These are phyloP conservation scores for Caenorhabditis latens DNA, from an alignment of 1,140 invertebrate genomes.

Conservation along the genomic window DNA sequence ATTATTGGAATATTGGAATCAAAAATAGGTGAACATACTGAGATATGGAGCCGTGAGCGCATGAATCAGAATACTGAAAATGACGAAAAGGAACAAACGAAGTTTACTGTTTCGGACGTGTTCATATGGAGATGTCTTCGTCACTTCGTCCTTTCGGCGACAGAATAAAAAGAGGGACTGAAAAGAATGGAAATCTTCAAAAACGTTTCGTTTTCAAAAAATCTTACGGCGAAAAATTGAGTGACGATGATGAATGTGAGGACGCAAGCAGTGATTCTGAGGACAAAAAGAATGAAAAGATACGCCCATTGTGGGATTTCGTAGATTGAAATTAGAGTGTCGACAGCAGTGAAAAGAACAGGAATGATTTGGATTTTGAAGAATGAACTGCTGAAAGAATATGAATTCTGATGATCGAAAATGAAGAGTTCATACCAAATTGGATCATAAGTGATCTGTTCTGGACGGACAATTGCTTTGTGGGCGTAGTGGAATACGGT, in stretches of 20 bases:
- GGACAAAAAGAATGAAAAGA: not conserved
- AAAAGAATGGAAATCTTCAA: not conserved
- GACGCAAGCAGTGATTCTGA: conserved; percentile 33
- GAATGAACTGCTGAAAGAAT: conserved; percentile 57
- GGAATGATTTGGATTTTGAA: conserved; percentile 24
- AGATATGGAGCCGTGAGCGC: conserved; percentile 44
- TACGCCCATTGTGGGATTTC: conserved; percentile 9
- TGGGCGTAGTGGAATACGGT: conserved; percentile 48
- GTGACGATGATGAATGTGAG: conserved; percentile 20
- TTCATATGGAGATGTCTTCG: conserved; percentile 47
- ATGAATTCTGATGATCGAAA: not conserved
- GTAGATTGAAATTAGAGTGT: conserved; percentile 43
- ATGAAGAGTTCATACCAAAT: conserved; percentile 15
- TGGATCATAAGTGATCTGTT: conserved; percentile 49
- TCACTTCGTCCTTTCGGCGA: conserved; percentile 31
- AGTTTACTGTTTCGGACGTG: conserved; percentile 41
- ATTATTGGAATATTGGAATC: not conserved
- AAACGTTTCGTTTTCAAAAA: not conserved
- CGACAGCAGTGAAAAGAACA: conserved; percentile 29
- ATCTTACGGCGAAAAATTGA: conserved; percentile 41
- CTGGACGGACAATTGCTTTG: conserved; percentile 41
- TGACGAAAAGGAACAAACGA: conserved; percentile 42
- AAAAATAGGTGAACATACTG: conserved; percentile 1
- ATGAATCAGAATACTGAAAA: conserved; percentile 43
- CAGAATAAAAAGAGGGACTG: conserved; percentile 54